These are phyloP conservation scores for Achroia grisella DNA, from an alignment of 1,140 invertebrate species.

Conservation along the genomic window DNA sequence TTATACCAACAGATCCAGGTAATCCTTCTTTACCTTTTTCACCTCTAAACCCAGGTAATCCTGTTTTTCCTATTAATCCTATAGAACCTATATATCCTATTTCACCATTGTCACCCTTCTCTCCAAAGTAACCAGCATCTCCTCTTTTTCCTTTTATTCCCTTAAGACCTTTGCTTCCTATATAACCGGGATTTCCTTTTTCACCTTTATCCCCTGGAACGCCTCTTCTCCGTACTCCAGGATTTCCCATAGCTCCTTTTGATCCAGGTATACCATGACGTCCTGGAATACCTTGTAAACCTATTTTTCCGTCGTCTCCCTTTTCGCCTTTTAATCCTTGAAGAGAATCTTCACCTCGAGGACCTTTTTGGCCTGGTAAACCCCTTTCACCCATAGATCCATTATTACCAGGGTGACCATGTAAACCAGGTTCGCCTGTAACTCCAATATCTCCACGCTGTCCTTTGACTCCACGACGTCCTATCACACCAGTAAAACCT, in stretches of 20 bases:
- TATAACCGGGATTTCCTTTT: constrained; percentile 44
- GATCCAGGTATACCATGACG: constrained; percentile 28
- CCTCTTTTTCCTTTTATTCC: constrained; percentile 47
- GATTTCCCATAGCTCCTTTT: constrained; percentile 54
- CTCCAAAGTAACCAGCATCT: constrained; percentile 32
- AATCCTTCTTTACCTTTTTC: constrained; percentile 59
- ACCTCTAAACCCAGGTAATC: constrained; percentile 32
- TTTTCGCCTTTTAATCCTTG: constrained; percentile 54
- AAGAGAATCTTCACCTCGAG: constrained; percentile 72
- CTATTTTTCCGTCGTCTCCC: constrained; percentile 61
- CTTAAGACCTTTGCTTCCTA: constrained; percentile 32
- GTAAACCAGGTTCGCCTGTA: constrained; percentile 30
- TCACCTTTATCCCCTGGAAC: constrained; percentile 68
- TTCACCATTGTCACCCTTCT: constrained; percentile 48
- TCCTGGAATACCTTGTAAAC: constrained; percentile 37
- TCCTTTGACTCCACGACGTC: constrained; percentile 72
- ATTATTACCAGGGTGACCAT: constrained; percentile 78
- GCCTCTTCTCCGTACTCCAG: constrained; percentile 33
- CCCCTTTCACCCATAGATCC: constrained; percentile 76
- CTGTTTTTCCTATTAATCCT: constrained; percentile 46
- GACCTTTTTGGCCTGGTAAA: constrained; percentile 36
- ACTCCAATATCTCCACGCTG: constrained; percentile 33
- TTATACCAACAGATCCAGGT: constrained; percentile 61
- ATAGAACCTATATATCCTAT: constrained; percentile 58
- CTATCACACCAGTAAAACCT: constrained; percentile 58